Evolutionary conservation across 2,113 vertebrate genomes (phyloP).

Genomic region (Trochalopteron elliotii): DNA sequence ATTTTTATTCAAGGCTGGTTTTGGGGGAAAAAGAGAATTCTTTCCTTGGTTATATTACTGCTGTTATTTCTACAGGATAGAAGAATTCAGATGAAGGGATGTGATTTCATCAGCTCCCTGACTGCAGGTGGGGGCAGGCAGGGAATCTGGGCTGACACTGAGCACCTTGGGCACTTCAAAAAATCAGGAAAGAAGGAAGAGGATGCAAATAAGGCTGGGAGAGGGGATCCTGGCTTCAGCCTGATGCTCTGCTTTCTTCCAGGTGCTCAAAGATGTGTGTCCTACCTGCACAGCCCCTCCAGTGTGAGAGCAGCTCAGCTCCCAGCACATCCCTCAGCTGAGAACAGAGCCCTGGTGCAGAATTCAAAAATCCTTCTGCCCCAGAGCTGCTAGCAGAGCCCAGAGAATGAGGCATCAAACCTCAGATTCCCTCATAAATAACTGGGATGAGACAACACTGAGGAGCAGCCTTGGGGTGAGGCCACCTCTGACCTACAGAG

Average conservation of each 20-base stretch:
- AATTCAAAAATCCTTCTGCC: neutral
- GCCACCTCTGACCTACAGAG: neutral
- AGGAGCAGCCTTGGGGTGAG: neutral
- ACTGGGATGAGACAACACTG: accelerated
- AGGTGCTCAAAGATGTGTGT: neutral
- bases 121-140: accelerated
- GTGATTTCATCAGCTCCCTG: neutral
- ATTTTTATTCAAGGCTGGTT: conserved; percentile 53
- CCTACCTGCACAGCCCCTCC: neutral
- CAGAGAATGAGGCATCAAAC: neutral
- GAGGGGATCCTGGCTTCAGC: neutral
- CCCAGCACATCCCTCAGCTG: neutral
- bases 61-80: neutral
- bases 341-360: neutral
- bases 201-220: neutral
- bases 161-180: accelerated
- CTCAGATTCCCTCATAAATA: neutral
- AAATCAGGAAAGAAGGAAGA: neutral
- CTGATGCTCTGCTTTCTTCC: neutral
- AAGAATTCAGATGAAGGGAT: neutral
- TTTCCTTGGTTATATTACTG: neutral
- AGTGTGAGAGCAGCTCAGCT: neutral
- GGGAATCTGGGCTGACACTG: neutral
- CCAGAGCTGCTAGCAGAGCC: neutral
- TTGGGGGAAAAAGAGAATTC: neutral